Evolutionary conservation across 2,797 vertebrate species (phyloP), one percentile per base, ranked within the genome.

Genomic region (Melanotaenia pygmaea): DNA sequence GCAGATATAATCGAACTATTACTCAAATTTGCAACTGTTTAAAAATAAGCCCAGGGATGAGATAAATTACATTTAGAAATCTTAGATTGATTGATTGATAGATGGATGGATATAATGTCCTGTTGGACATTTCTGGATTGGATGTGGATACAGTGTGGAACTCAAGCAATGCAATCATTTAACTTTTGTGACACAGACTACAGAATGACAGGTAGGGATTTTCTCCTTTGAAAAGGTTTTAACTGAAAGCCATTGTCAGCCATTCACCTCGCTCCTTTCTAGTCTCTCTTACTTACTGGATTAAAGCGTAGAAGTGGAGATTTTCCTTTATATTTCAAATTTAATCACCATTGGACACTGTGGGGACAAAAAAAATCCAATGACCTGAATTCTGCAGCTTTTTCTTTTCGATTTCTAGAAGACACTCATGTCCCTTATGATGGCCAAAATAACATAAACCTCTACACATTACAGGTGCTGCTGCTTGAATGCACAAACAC

Each of bases 171-270:
- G 77, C 69, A 82, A 86, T 88, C 79, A 68, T 83, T 82, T 64
- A 75, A 69, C 76, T 67, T 80, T 63, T 79, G 77, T 60, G 63
- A 75, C 37, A 47, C 16, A 6, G 63, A 67, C 73, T 69, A 37
- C 74, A 80, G 72, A 74, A 80, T 79, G 86, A 86, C 86, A 89
- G 82, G 84, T 86, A 67, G 72, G 78, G 82, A 81, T 87, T 90
- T 88, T 77, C 79, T 75, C 14, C 71, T 74, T 74, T 76, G 77
- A 82, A 82, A 51, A 78, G 50, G 59, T 70, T 82, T 78, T 76
- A 83, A 89, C 76, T 72, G 76, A 89, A 89, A 91, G 70, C 81
- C 76, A 83, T 83, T 86, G 87, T 87, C 81, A 87, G 82, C 80
- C 70, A 78, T 83, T 87, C 79, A 84, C 66, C 58, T 67, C 65